Percentiles rank a stretch among this genome's conserved stretches.
These are phyloP conservation scores for Leptoclinus maculatus DNA, from an alignment of 2,797 vertebrate species.

Conservation along the genomic window DNA sequence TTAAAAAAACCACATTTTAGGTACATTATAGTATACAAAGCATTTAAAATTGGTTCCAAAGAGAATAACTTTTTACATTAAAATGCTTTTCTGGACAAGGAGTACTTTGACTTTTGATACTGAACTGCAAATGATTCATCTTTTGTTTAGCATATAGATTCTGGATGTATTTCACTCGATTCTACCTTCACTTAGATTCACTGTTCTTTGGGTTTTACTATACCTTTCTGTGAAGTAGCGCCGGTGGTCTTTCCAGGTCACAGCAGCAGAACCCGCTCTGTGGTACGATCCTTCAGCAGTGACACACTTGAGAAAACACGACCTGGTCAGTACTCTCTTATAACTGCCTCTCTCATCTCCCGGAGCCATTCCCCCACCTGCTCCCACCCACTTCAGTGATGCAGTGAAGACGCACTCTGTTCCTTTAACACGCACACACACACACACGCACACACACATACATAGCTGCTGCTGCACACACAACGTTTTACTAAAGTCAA, in stretches of 20 bases:
- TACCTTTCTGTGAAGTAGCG: conserved; percentile 61
- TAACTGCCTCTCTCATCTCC: conserved; percentile 56
- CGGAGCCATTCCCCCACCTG: conserved; percentile 65
- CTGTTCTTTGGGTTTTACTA: conserved; percentile 10
- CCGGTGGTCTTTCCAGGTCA: conserved; percentile 24
- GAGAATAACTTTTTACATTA: not conserved
- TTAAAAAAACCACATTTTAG: not conserved
- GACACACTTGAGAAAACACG: conserved; percentile 61
- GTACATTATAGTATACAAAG: not conserved
- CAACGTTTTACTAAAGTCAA: not conserved
- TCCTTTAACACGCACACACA: conserved; percentile 13
- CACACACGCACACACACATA: not conserved
- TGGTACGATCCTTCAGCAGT: conserved; percentile 54
- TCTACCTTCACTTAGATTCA: not conserved
- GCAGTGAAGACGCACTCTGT: conserved; percentile 32
- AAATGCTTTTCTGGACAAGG: not conserved
- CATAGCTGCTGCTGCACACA: not conserved
- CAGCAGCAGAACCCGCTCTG: conserved; percentile 26
- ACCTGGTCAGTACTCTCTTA: conserved; percentile 66
- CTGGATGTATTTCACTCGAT: not conserved
- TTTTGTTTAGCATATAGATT: not conserved
- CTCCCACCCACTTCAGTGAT: conserved; percentile 67
- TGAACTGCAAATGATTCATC: not conserved
- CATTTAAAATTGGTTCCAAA: not conserved
- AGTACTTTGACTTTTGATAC: not conserved